Percentiles rank a stretch among this genome's conserved stretches.
Conservation (phyloP, 2,113 vertebrate genomes). For the Microtus oregoni region DNA sequence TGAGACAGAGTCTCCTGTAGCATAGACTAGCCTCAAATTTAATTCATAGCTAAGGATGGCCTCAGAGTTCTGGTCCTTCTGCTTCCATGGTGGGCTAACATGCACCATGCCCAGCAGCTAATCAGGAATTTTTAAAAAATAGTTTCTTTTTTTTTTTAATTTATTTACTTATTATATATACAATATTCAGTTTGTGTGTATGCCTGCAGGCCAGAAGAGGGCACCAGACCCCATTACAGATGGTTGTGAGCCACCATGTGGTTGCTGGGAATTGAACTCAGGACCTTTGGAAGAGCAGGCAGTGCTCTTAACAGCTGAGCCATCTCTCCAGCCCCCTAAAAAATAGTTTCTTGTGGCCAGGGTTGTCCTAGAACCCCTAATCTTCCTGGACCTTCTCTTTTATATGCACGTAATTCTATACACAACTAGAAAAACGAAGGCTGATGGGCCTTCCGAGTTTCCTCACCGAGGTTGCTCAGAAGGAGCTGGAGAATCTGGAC, state of each 20-base stretch:
- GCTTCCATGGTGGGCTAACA: not conserved
- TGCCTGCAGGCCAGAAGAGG: too few species aligned
- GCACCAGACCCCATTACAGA: too few species aligned
- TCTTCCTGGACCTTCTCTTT: not conserved
- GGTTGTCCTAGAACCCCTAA: not conserved
- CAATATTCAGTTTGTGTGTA: too few species aligned
- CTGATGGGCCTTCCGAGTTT: conserved; percentile 95
- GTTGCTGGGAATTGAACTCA: too few species aligned
- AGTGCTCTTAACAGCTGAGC: too few species aligned
- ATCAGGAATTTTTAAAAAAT: not conserved
- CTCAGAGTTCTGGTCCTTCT: not conserved
- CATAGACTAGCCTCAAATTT: not conserved
- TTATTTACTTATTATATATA: too few species aligned
- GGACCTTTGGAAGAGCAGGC: too few species aligned
- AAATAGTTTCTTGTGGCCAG: not conserved
- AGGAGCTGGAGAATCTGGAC: conserved; percentile 94
- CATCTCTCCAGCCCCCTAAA: too few species aligned
- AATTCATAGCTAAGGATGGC: not conserved
- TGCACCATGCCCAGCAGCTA: not conserved
- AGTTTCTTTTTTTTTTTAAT: too few species aligned
- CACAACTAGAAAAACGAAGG: conserved; percentile 91
- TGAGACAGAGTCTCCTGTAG: not conserved
- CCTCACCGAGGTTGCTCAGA: conserved; percentile 94
- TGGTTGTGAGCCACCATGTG: too few species aligned
- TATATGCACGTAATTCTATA: not conserved